Evolutionary conservation across 2,888 invertebrate genomes (phyloP).

Genomic region (Stramonita haemastoma): DNA sequence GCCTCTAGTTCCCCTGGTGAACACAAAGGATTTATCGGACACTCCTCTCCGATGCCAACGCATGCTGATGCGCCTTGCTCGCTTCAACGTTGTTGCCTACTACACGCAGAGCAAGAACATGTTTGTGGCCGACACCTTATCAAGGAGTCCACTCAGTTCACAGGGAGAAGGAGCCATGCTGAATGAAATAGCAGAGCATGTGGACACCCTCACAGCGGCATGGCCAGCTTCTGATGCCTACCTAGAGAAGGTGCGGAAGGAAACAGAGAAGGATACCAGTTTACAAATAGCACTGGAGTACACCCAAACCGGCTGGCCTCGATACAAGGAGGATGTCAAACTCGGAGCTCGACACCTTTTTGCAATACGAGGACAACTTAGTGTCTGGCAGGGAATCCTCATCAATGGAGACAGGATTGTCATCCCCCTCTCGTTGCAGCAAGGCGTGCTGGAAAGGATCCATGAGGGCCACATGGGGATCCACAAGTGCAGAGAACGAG

Average conservation of each 20-base stretch:
- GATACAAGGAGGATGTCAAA: neutral
- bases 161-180: neutral
- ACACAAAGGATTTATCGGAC: neutral
- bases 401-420: neutral
- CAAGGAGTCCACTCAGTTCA: neutral
- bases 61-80: neutral
- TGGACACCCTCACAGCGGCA: neutral
- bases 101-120: neutral
- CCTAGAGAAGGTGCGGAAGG: neutral
- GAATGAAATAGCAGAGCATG: neutral
- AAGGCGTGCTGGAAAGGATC: neutral
- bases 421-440: neutral
- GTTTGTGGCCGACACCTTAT: neutral
- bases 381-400: neutral
- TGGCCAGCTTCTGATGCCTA: neutral
- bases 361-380: neutral
- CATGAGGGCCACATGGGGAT: neutral
- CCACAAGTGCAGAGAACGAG: neutral
- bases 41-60: neutral
- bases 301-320: neutral
- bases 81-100: neutral
- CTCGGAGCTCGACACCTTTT: neutral
- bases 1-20: neutral
- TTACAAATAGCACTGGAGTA: neutral
- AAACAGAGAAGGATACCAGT: neutral